Evolutionary conservation across 2,797 vertebrate species (phyloP).

Genomic region (Gymnocypris eckloni): DNA sequence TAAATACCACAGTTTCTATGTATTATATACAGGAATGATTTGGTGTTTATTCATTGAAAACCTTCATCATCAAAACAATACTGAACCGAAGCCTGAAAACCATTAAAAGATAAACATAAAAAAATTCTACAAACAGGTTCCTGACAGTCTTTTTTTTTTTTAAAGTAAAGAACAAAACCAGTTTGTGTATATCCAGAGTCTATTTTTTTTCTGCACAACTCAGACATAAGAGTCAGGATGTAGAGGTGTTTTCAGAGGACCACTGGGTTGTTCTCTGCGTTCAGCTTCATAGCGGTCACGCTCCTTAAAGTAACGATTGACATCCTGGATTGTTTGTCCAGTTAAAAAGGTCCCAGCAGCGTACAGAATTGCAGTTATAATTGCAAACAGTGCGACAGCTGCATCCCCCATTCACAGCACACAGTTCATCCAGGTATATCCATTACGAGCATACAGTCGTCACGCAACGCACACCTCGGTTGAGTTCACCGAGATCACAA

Average conservation of each 20-base stretch:
- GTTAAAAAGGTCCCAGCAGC: constrained; percentile 76
- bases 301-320: constrained; percentile 69
- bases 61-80: not conserved
- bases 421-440: constrained; percentile 95
- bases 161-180: constrained; percentile 15
- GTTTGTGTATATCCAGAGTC: constrained; percentile 11
- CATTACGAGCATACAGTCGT: constrained; percentile 83
- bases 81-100: not conserved
- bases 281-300: constrained; percentile 18
- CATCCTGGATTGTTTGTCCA: constrained; percentile 71
- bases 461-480: constrained; percentile 85
- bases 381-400: constrained; percentile 87
- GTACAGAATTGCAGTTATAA: constrained; percentile 86
- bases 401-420: constrained; percentile 84
- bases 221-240: constrained; percentile 52
- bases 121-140: not conserved
- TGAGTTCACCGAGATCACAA: constrained; percentile 84
- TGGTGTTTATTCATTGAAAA: not conserved
- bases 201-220: not conserved
- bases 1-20: not conserved
- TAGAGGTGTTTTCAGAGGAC: not conserved
- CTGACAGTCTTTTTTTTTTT: not conserved
- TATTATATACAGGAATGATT: not conserved
- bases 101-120: not conserved
- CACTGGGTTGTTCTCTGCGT: constrained; percentile 42